Evolutionary conservation across 2,113 vertebrate species (phyloP).

Genomic region (Thomomys bottae): DNA sequence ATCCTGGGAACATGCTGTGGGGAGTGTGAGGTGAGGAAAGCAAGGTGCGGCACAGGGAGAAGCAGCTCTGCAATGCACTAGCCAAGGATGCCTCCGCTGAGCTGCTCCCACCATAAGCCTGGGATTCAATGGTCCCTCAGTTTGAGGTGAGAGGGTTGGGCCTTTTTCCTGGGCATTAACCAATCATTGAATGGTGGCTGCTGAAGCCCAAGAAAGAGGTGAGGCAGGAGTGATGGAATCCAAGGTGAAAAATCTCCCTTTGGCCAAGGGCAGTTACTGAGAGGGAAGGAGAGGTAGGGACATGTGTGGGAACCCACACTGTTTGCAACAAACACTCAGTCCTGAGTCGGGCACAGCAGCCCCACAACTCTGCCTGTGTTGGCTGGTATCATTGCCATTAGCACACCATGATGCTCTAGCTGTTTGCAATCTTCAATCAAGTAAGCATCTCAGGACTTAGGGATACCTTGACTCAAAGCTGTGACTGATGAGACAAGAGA

Average conservation of each 20-base stretch:
- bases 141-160: neutral
- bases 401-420: neutral
- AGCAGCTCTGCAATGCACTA: too few relatives aligned
- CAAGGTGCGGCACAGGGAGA: neutral
- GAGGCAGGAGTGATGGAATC: neutral
- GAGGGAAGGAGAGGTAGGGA: too few relatives aligned
- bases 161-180: neutral
- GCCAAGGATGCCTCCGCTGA: neutral
- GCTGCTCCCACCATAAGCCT: too few relatives aligned
- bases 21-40: neutral
- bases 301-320: neutral
- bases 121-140: neutral
- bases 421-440: neutral
- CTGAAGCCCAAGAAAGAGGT: too few relatives aligned
- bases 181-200: too few relatives aligned
- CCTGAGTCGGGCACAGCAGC: neutral
- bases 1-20: neutral
- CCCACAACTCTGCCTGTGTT: neutral
- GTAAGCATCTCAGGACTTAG: neutral
- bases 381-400: neutral
- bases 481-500: neutral
- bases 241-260: neutral
- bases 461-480: neutral
- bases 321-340: accelerated
- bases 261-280: neutral